Conservation (phyloP, 2,888 invertebrate genomes). For the Andrena dorsata region DNA sequence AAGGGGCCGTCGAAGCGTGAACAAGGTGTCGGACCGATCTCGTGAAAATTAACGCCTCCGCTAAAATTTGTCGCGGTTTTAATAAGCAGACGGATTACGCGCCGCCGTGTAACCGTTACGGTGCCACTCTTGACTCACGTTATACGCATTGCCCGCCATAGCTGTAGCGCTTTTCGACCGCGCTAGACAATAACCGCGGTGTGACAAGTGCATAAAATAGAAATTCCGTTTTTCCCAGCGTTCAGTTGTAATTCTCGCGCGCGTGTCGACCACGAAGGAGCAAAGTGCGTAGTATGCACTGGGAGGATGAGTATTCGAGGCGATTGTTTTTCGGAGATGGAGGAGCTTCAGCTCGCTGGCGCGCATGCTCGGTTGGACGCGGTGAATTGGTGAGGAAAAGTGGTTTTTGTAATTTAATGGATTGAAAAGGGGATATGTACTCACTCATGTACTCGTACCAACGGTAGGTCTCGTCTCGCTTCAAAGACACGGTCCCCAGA, state of each 20-base stretch:
- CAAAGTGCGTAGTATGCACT: no score
- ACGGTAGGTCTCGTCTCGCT: slow-evolving; percentile 77
- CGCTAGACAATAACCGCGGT: no score
- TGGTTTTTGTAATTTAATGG: neutral
- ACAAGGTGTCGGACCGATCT: neutral
- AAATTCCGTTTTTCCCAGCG: no score
- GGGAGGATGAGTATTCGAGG: neutral
- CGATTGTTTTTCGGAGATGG: neutral
- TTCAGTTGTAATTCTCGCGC: no score
- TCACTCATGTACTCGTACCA: slow-evolving; percentile 83
- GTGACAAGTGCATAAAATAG: no score
- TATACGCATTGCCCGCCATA: no score
- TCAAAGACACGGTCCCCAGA: slow-evolving; percentile 74
- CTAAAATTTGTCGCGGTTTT: neutral
- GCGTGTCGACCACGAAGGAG: no score
- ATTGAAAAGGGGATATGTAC: slow-evolving; percentile 56
- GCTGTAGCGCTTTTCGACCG: no score
- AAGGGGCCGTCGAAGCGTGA: neutral
- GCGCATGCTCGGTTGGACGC: neutral
- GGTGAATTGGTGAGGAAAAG: neutral
- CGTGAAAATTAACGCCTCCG: neutral
- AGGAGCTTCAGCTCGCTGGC: neutral
- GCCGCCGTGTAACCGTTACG: no score
- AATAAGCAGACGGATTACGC: no score
- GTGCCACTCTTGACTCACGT: no score